phyloP scores from a whole-genome alignment of 2,888 invertebrate species.

The Platynereis dumerilii region DNA sequence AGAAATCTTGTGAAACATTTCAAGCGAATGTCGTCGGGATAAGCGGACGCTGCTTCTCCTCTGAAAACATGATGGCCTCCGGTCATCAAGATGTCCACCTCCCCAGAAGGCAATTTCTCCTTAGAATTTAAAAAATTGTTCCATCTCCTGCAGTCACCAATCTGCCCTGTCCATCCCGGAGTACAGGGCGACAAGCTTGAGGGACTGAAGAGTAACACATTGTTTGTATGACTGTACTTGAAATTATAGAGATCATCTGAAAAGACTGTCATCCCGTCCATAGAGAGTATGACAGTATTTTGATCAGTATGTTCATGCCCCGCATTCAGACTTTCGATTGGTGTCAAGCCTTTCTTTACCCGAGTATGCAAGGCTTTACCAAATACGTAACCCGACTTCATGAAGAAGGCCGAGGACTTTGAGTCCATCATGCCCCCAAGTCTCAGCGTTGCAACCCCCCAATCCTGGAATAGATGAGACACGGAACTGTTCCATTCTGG shows the following conservation, averaged over 20 bases:
- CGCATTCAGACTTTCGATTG: background rate
- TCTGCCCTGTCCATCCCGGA: background rate
- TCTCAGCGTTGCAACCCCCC: background rate
- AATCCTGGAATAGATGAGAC: background rate
- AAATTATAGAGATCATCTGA: background rate
- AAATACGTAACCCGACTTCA: background rate
- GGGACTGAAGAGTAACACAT: background rate
- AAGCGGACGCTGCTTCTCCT: background rate
- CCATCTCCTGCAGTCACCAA: background rate
- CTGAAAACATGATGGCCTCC: too few species aligned
- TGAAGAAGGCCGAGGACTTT: background rate
- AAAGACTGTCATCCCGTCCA: background rate
- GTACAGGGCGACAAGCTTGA: background rate
- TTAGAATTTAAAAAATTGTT: background rate
- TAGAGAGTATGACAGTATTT: background rate
- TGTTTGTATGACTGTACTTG: background rate
- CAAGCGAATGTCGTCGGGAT: background rate
- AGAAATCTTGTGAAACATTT: conserved; percentile 2
- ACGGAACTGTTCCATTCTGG: background rate
- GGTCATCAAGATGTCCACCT: background rate
- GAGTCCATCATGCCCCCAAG: background rate
- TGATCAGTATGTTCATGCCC: conserved; percentile 5
- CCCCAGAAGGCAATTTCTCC: background rate
- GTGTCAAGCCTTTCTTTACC: background rate
- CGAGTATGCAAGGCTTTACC: too few species aligned